phyloP scores from a whole-genome alignment of 2,113 vertebrate genomes.

The Agelaius tricolor region DNA sequence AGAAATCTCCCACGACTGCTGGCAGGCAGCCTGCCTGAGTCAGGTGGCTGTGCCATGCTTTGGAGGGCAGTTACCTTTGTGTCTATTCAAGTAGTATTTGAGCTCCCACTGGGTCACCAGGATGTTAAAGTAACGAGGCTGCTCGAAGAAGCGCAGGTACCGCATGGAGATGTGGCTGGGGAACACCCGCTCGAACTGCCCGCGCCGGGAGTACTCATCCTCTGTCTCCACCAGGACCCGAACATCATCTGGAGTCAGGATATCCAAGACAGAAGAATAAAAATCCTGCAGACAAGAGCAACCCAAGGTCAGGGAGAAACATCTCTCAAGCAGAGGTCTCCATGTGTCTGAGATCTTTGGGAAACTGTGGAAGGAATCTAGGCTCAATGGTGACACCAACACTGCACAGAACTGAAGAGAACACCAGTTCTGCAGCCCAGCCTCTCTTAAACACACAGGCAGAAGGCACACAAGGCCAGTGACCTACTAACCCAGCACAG shows the following conservation, averaged over 20 bases:
- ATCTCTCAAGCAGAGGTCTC: not conserved
- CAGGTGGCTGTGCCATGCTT: not conserved
- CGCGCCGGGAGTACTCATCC: constrained; percentile 86
- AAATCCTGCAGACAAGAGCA: constrained; percentile 78
- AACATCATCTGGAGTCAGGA: constrained; percentile 90
- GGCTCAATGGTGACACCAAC: not conserved
- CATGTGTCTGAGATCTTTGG: not conserved
- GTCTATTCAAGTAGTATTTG: constrained; percentile 82
- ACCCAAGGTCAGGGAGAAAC: not conserved
- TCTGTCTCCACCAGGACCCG: constrained; percentile 87
- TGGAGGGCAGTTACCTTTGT: constrained; percentile 75
- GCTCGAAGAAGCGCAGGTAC: constrained; percentile 93
- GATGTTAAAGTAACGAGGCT: constrained; percentile 91
- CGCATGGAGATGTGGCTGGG: constrained; percentile 83
- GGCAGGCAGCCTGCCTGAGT: not conserved
- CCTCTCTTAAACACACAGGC: not conserved
- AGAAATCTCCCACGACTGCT: not conserved
- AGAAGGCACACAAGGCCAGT: not conserved
- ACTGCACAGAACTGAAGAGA: not conserved
- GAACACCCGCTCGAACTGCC: constrained; percentile 91
- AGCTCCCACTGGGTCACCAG: constrained; percentile 93
- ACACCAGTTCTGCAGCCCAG: not conserved
- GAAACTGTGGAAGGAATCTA: not conserved
- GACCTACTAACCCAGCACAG: fast-evolving
- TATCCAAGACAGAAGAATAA: constrained; percentile 83